Evolutionary conservation across 2,888 invertebrate genomes (phyloP).

Genomic region (Anthophora plumipes): DNA sequence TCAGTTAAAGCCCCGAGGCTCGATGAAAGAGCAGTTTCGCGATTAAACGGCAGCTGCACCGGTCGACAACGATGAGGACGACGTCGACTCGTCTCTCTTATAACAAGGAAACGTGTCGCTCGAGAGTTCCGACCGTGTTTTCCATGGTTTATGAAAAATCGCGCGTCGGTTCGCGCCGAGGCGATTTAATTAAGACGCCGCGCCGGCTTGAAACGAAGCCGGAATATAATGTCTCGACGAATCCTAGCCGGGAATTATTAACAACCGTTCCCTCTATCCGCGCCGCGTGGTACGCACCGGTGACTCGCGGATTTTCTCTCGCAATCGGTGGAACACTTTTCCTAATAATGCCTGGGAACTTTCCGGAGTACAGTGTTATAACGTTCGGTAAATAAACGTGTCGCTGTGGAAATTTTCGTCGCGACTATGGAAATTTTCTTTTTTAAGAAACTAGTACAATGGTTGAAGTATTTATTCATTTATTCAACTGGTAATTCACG

Average conservation of each 20-base stretch:
- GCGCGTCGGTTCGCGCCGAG: constrained; percentile 22
- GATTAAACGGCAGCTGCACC: constrained; percentile 16
- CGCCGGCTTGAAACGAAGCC: constrained; percentile 26
- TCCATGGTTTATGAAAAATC: constrained; percentile 32
- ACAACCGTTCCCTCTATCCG: not conserved
- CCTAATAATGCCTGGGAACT: constrained; percentile 7
- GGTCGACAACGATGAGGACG: too few relatives aligned
- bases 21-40: not conserved
- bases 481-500: constrained; percentile 5
- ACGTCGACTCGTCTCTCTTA: not conserved
- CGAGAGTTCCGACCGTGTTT: not conserved
- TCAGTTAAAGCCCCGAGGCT: not conserved
- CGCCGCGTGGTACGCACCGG: constrained; percentile 32
- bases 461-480: too few relatives aligned
- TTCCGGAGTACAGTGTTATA: not conserved
- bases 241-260: constrained; percentile 32
- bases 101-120: not conserved
- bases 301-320: not conserved
- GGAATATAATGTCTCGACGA: constrained; percentile 26
- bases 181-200: constrained; percentile 39
- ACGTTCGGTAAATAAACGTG: too few relatives aligned
- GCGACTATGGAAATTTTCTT: too few relatives aligned
- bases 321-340: constrained; percentile 15
- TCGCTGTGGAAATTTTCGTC: too few relatives aligned
- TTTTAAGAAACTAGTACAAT: too few relatives aligned